phyloP scores from a whole-genome alignment of 2,797 vertebrate genomes.

The Chelon auratus region DNA sequence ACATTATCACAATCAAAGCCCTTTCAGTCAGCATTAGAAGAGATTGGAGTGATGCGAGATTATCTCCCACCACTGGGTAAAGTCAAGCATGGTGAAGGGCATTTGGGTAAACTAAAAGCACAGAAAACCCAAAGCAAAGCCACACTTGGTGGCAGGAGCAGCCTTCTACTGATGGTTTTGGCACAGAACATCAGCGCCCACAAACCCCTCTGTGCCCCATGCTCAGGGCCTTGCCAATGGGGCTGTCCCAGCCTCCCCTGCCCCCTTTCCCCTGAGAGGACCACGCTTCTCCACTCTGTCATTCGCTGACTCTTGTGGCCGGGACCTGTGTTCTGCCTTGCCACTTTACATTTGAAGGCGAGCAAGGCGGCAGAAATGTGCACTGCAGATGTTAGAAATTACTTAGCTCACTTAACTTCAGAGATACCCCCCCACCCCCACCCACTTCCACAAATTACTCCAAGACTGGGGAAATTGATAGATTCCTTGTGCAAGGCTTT shows the following conservation, averaged over 20 bases:
- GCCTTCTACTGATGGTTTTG: conserved; percentile 60
- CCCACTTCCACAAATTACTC: conserved; percentile 81
- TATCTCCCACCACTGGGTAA: conserved; percentile 54
- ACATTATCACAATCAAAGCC: conserved; percentile 69
- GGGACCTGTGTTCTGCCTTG: conserved; percentile 71
- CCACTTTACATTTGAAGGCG: conserved; percentile 77
- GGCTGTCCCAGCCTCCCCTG: conserved; percentile 50
- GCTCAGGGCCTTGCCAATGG: conserved; percentile 54
- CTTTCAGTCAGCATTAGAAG: conserved; percentile 56
- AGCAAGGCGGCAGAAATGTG: conserved; percentile 80
- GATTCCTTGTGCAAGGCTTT: conserved; percentile 74
- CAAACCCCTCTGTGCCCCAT: conserved; percentile 51
- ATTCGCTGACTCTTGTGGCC: conserved; percentile 76
- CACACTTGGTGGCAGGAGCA: conserved; percentile 52
- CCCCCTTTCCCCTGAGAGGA: conserved; percentile 56
- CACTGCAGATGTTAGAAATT: conserved; percentile 86
- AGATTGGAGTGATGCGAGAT: conserved; percentile 76
- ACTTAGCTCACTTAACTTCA: conserved; percentile 82
- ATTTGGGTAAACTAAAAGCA: conserved; percentile 30
- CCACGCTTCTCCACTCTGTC: conserved; percentile 78
- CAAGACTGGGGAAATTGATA: conserved; percentile 77
- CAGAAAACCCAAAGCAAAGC: conserved; percentile 48
- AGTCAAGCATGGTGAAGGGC: conserved; percentile 62
- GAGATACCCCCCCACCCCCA: conserved; percentile 62
- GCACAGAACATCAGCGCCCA: conserved; percentile 40